phyloP scores from a whole-genome alignment of 2,797 vertebrate species.

The Paramormyrops hopkinsi region DNA sequence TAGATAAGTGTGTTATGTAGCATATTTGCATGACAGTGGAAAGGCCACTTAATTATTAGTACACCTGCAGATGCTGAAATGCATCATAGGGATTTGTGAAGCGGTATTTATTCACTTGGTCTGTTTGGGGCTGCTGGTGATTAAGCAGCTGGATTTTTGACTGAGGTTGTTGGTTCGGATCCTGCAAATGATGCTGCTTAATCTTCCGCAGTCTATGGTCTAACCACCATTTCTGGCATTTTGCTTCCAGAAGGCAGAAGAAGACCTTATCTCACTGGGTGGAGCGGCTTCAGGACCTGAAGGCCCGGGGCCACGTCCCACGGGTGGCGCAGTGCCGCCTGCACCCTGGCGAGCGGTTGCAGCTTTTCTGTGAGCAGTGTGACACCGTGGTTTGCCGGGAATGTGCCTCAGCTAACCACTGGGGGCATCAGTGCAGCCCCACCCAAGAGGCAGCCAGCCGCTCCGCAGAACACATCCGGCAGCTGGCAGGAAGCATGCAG shows the following conservation, averaged over 20 bases:
- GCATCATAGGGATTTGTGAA: not conserved
- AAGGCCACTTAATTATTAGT: not conserved
- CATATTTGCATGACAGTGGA: not conserved
- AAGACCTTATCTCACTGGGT: conserved; percentile 70
- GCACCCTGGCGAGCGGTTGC: conserved; percentile 76
- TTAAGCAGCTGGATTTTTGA: not conserved
- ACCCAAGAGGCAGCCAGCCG: conserved; percentile 54
- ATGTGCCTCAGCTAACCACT: conserved; percentile 69
- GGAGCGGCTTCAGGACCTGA: conserved; percentile 61
- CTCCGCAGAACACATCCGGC: conserved; percentile 67
- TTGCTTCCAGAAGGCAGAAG: conserved; percentile 73
- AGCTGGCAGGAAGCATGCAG: conserved; percentile 63
- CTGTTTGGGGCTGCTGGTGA: not conserved
- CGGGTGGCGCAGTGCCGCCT: conserved; percentile 69
- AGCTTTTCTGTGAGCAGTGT: conserved; percentile 80
- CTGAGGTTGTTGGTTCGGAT: not conserved
- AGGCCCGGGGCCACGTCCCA: conserved; percentile 53
- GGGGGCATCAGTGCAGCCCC: conserved; percentile 67
- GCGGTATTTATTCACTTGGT: not conserved
- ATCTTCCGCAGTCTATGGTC: not conserved
- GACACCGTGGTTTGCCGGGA: conserved; percentile 74
- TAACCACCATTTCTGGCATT: not conserved
- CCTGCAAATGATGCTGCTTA: not conserved
- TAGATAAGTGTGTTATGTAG: not conserved
- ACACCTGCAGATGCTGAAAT: not conserved